Evolutionary conservation across 2,113 vertebrate genomes (phyloP).

Genomic region (Erythrolamprus reginae): DNA sequence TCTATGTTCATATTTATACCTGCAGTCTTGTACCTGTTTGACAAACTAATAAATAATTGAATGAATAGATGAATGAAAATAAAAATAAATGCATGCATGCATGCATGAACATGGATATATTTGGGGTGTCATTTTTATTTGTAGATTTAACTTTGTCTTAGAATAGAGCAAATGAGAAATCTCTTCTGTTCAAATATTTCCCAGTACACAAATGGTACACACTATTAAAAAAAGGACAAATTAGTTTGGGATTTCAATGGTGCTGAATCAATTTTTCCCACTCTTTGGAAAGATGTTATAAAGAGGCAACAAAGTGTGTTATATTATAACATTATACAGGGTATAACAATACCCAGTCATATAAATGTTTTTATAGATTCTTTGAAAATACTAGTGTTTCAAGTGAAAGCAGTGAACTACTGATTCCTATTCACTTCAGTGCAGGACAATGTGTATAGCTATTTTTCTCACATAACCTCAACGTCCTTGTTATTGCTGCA

Average conservation of each 20-base stretch:
- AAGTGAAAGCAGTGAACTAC: background rate
- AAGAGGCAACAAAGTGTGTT: background rate
- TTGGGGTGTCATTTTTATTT: background rate
- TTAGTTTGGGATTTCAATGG: constrained; percentile 7
- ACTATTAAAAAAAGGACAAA: constrained; percentile 15
- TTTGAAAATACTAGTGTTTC: background rate
- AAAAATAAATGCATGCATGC: too few species aligned
- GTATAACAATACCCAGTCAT: background rate
- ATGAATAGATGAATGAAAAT: too few species aligned
- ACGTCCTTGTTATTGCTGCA: background rate
- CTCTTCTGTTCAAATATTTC: background rate
- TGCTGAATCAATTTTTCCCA: background rate
- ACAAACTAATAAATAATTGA: too few species aligned
- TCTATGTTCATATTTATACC: too few species aligned
- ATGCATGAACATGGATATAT: too few species aligned
- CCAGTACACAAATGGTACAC: background rate
- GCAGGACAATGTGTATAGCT: background rate
- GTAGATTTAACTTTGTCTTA: background rate
- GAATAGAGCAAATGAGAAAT: background rate
- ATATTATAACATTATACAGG: background rate
- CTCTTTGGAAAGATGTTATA: background rate
- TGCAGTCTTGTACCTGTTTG: too few species aligned
- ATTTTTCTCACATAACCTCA: background rate
- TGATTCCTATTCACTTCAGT: background rate
- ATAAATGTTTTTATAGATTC: background rate